Conservation (phyloP, 2,888 invertebrate genomes). For the Hydrotaea cyrtoneurina region DNA sequence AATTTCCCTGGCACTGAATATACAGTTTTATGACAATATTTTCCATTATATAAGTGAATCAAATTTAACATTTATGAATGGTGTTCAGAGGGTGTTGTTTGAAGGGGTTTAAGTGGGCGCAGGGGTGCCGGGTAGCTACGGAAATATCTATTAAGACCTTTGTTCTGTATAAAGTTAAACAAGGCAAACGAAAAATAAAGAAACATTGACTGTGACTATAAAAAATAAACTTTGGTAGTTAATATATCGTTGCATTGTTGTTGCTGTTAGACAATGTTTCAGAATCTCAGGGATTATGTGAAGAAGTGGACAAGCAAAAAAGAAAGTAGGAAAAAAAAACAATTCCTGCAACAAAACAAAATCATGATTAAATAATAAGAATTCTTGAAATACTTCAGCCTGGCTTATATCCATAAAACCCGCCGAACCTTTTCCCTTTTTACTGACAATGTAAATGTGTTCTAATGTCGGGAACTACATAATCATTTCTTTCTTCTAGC, state of each 20-base stretch:
- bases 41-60: slow-evolving; percentile 28
- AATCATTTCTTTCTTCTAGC: too few relatives aligned
- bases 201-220: background rate
- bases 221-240: background rate
- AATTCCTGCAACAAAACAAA: too few relatives aligned
- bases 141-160: slow-evolving; percentile 14
- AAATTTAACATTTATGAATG: slow-evolving; percentile 19
- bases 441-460: too few relatives aligned
- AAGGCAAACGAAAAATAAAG: background rate
- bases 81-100: background rate
- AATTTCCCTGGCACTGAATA: background rate
- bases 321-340: too few relatives aligned
- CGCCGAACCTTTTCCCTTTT: too few relatives aligned
- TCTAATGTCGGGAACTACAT: too few relatives aligned
- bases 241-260: background rate
- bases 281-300: too few relatives aligned
- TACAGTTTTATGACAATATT: slow-evolving; percentile 31
- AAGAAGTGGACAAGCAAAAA: too few relatives aligned
- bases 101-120: background rate
- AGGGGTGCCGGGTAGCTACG: background rate
- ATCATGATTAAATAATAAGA: too few relatives aligned
- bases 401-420: too few relatives aligned
- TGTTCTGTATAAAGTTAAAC: background rate
- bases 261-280: background rate
- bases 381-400: too few relatives aligned